Evolutionary conservation across 2,113 vertebrate species (phyloP), one percentile per base, ranked within the genome.

Genomic region (Oenanthe melanoleuca): DNA sequence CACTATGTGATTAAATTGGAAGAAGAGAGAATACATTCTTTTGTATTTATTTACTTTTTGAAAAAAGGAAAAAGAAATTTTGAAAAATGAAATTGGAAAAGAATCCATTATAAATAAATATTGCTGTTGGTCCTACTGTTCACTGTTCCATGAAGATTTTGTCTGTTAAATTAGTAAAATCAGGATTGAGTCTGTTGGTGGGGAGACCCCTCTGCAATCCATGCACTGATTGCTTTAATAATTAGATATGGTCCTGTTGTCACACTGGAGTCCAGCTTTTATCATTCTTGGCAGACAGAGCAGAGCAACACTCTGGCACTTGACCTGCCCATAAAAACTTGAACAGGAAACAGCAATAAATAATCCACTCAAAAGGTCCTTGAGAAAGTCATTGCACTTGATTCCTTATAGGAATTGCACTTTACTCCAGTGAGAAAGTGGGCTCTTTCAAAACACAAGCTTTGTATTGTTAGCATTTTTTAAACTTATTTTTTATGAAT

Each of bases 271-370:
- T 66, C 82, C 75, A 88, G 85, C 85, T 96, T 95, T 97, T 95
- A 88, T 97, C 93, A 95, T 93, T 88, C 88, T 96, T 93, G 79
- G 85, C 93, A 94, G 85, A 82, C 88, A 94, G 75, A 83, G 38
- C 49, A 95, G 92, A 93, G 61, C 67, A 94, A 67, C 95, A 88
- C 79, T 94, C 81, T 94, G 82, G 89, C 82, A 94, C 94, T 97
- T 96, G 92, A 97, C 94, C 94, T 96, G 56, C 88, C 80, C 90
- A 92, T 96, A 94, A 96, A 95, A 96, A 93, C 93, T 96, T 95
- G 94, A 93, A 93, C 89, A 97, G 94, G 94, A 96, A 96, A 81
- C 60, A 71, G 92, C 82, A 95, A 94, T 97, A 95, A 96, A 96
- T 95, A 96, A 95, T 88, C 92, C 89, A 95, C 94, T 96, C 92